phyloP scores from a whole-genome alignment of 2,888 invertebrate genomes.

The Onchidella celtica region DNA sequence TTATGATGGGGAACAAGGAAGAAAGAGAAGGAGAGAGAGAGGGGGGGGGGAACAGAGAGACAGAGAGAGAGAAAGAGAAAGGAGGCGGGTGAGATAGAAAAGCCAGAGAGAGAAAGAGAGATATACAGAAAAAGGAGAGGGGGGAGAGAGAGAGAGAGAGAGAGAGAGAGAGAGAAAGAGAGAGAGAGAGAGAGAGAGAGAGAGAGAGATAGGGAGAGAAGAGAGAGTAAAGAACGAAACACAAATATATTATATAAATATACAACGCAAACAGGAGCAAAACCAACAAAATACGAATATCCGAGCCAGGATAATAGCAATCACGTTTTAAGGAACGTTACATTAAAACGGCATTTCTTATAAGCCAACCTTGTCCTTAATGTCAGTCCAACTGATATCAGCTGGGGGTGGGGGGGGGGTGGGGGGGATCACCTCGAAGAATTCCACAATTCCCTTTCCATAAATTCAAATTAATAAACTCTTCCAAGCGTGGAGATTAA shows the following conservation, averaged over 20 bases:
- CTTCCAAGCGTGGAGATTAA: no score
- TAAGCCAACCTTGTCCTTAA: no score
- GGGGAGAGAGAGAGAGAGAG: not conserved
- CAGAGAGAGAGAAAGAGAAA: conserved; percentile 22
- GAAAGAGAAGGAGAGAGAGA: conserved; percentile 17
- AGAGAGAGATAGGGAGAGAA: not conserved
- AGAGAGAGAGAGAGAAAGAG: conserved; percentile 10
- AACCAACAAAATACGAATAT: not conserved
- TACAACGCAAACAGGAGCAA: not conserved
- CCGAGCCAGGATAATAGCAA: no score
- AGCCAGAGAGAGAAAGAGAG: not conserved
- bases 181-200: not conserved
- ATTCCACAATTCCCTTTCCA: no score
- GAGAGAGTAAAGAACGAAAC: no score
- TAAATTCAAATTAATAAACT: no score
- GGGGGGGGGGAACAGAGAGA: conserved; percentile 14
- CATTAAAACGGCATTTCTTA: no score
- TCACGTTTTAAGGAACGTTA: no score
- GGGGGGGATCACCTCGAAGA: no score
- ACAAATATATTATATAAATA: no score
- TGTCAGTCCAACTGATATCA: no score
- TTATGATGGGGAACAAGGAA: not conserved
- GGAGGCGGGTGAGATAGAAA: not conserved
- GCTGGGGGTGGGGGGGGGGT: no score
- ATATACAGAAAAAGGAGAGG: not conserved